Conservation (phyloP, 2,888 invertebrate genomes). For the Trachelus tabidus region DNA sequence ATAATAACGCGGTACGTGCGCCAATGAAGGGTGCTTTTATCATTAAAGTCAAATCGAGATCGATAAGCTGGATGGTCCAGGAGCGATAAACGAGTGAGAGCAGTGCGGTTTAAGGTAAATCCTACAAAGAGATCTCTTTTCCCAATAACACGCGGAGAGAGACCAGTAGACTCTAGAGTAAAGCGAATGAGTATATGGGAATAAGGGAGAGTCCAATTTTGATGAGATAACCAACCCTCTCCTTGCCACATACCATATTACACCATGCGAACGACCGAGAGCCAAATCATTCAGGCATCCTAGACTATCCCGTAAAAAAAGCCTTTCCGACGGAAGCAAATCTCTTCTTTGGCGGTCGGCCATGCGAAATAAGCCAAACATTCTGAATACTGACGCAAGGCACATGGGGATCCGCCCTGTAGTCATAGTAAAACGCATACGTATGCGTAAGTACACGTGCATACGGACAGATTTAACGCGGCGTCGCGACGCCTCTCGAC, state of each 20-base stretch:
- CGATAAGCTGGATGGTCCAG: background rate
- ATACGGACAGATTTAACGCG: background rate
- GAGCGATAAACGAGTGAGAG: background rate
- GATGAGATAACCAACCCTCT: slow-evolving; percentile 63
- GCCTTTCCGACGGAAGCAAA: slow-evolving; percentile 60
- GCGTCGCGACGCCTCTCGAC: slow-evolving; percentile 1
- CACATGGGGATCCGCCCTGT: background rate
- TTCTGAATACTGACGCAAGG: slow-evolving; percentile 61
- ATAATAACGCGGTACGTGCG: background rate
- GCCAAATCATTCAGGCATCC: slow-evolving; percentile 10
- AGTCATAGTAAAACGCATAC: background rate
- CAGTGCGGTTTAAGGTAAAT: slow-evolving; percentile 33
- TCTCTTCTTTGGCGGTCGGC: slow-evolving; percentile 62
- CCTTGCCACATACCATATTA: slow-evolving; percentile 47
- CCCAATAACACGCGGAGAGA: slow-evolving; percentile 13
- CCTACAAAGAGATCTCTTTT: slow-evolving; percentile 56
- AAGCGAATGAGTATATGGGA: slow-evolving; percentile 9
- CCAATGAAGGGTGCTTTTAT: slow-evolving; percentile 11
- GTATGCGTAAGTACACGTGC: background rate
- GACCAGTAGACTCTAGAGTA: background rate
- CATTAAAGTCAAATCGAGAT: slow-evolving; percentile 55
- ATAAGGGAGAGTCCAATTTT: slow-evolving; percentile 55
- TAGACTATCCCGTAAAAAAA: slow-evolving; percentile 45
- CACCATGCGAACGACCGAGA: slow-evolving; percentile 40
- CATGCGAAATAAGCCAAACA: slow-evolving; percentile 65